Conservation (phyloP, 1,140 invertebrate species). For the Anastatus disparis region DNA sequence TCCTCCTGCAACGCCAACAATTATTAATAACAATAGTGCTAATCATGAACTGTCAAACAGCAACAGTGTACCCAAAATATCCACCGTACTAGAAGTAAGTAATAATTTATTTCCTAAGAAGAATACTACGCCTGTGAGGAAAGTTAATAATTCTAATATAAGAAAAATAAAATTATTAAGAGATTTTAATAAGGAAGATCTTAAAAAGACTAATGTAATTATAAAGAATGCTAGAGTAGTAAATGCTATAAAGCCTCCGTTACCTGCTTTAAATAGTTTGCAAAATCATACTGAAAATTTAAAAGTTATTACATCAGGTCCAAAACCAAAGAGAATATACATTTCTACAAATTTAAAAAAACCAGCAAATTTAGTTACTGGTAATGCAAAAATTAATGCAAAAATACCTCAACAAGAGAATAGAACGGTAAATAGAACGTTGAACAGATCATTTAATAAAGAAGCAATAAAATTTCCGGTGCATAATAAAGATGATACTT, state of each 20-base stretch:
- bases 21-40: not conserved
- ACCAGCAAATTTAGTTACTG: not conserved
- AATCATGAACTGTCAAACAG: not conserved
- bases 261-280: constrained; percentile 10
- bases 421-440: constrained; percentile 11
- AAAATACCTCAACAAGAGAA: constrained; percentile 6
- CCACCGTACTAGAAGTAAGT: not conserved
- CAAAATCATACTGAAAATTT: not conserved
- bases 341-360: constrained; percentile 1
- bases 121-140: constrained; percentile 7
- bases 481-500: not conserved
- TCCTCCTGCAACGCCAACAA: constrained; percentile 3
- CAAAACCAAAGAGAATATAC: constrained; percentile 13
- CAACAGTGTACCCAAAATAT: not conserved
- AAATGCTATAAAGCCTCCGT: not conserved
- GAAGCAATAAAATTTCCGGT: not conserved
- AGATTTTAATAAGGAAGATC: constrained; percentile 11
- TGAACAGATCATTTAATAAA: constrained; percentile 9
- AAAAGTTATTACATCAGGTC: not conserved
- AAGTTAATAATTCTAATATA: constrained; percentile 10
- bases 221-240: constrained; percentile 12
- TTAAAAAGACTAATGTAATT: not conserved
- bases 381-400: constrained; percentile 1
- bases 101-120: constrained; percentile 1
- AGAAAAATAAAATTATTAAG: constrained; percentile 20